These are phyloP conservation scores for Limnodromus scolopaceus DNA, from an alignment of 2,797 vertebrate species.

Conservation along the genomic window DNA sequence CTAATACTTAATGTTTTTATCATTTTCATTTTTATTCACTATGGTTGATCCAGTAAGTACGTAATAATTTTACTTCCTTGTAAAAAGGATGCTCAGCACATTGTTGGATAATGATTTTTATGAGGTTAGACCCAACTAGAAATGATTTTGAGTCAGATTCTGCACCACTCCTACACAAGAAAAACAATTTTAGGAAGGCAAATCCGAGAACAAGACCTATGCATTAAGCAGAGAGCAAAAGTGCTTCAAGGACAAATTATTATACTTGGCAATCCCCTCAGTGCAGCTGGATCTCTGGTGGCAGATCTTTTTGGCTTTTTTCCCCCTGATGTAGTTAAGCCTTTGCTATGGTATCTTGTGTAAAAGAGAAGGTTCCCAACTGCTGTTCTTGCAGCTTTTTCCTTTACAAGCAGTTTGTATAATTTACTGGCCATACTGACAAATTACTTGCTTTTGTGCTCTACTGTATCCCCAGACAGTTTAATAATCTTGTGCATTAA, in stretches of 20 bases:
- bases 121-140: neutral
- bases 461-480: neutral
- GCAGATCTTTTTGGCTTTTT: neutral
- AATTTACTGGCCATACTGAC: neutral
- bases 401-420: neutral
- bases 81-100: neutral
- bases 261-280: neutral
- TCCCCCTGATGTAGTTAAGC: fast-evolving
- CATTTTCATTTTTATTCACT: neutral
- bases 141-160: neutral
- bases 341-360: neutral
- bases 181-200: neutral
- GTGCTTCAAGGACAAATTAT: neutral
- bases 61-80: neutral
- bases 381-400: neutral
- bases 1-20: neutral
- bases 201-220: neutral
- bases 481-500: neutral
- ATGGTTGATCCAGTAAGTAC: neutral
- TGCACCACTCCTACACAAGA: neutral
- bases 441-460: neutral
- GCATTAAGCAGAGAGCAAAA: neutral
- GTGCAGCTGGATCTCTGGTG: neutral
- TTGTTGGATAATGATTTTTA: neutral
- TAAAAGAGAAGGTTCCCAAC: neutral